phyloP scores from a whole-genome alignment of 2,797 vertebrate genomes.

The Tragopan temminckii region DNA sequence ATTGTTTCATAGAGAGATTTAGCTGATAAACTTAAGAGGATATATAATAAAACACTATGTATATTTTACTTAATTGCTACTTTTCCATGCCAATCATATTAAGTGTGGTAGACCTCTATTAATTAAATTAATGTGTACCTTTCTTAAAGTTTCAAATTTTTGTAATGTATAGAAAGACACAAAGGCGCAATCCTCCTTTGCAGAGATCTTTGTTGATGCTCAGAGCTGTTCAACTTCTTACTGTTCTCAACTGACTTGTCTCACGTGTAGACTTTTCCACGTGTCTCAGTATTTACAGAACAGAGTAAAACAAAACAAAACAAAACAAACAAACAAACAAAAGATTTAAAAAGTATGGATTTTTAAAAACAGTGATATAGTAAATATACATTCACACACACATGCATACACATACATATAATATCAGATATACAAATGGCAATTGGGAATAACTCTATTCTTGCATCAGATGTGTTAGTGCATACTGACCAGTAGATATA shows the following conservation, averaged over 20 bases:
- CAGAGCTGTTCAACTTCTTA: not conserved
- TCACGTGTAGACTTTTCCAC: not conserved
- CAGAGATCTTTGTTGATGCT: not conserved
- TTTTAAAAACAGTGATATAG: not conserved
- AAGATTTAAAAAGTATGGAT: not conserved
- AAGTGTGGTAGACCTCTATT: not conserved
- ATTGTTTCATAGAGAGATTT: not conserved
- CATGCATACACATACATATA: accelerated
- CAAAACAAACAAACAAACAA: not conserved
- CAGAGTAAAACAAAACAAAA: not conserved
- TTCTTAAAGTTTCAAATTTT: not conserved
- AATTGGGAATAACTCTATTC: not conserved
- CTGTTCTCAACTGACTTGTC: not conserved
- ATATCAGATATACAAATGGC: not conserved
- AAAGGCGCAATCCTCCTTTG: not conserved
- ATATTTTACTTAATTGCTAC: not conserved
- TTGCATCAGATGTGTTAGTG: not conserved
- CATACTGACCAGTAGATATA: not conserved
- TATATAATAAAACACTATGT: not conserved
- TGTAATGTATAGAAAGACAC: not conserved
- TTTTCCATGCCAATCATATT: not conserved
- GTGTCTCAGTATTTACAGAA: not conserved
- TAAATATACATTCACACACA: not conserved
- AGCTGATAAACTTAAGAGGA: not conserved
- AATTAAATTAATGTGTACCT: not conserved